These are phyloP conservation scores for Antrozous pallidus DNA, from an alignment of 2,797 vertebrate species.

Conservation along the genomic window DNA sequence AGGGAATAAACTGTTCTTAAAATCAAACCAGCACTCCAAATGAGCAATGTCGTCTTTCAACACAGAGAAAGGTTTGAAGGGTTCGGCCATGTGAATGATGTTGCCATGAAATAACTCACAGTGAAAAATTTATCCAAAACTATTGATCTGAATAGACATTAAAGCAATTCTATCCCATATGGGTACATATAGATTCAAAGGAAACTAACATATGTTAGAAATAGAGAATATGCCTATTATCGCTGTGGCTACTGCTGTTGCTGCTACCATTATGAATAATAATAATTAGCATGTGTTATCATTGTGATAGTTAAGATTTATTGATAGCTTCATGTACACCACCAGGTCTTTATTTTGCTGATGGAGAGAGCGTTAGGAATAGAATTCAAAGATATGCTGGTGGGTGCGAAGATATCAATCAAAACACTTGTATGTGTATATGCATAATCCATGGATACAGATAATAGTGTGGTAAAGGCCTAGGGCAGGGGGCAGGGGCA, in stretches of 20 bases:
- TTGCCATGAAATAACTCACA: slow-evolving; percentile 3
- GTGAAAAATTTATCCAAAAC: slow-evolving; percentile 8
- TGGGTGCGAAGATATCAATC: no score
- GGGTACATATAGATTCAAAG: not conserved
- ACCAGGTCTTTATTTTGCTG: not conserved
- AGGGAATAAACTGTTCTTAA: slow-evolving; percentile 9
- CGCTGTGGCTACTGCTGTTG: not conserved
- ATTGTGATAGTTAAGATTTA: not conserved
- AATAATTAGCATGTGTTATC: not conserved
- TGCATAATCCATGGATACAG: no score
- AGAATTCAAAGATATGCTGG: not conserved
- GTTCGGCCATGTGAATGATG: not conserved
- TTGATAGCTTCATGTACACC: not conserved
- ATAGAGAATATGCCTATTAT: not conserved
- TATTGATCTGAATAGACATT: not conserved
- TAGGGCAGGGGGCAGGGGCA: no score
- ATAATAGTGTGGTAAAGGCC: no score
- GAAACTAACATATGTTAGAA: slow-evolving; percentile 7
- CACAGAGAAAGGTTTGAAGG: slow-evolving; percentile 2
- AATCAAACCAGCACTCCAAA: not conserved
- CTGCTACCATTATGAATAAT: not conserved
- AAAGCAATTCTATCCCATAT: not conserved
- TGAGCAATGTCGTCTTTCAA: not conserved
- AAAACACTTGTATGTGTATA: no score
- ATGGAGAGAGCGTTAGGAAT: not conserved